phyloP scores from a whole-genome alignment of 92 coral and sea anemone species.

The Blastomussa wellsi region DNA sequence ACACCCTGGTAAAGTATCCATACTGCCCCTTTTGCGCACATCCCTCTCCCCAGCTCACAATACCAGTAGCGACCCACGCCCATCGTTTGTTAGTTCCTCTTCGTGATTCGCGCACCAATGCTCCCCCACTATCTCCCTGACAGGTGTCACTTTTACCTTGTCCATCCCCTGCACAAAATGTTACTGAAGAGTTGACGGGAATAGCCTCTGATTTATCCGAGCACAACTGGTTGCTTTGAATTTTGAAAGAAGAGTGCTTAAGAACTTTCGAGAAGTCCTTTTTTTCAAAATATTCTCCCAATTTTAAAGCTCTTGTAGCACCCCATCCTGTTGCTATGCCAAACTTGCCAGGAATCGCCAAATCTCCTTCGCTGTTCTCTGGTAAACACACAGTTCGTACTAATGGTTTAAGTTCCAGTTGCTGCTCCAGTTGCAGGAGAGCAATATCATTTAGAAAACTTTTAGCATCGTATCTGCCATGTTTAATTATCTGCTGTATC shows the following conservation, averaged over 20 bases:
- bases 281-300: not conserved
- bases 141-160: conserved; percentile 60
- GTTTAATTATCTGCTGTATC: conserved; percentile 16
- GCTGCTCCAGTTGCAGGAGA: conserved; percentile 43
- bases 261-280: conserved; percentile 46
- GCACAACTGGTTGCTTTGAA: conserved; percentile 56
- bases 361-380: conserved; percentile 5
- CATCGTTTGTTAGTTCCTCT: conserved; percentile 4
- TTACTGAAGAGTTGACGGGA: conserved; percentile 27
- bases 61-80: conserved; percentile 69
- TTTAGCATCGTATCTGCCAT: not conserved
- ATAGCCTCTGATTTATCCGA: conserved; percentile 7
- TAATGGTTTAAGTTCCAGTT: conserved; percentile 36
- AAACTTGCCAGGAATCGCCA: conserved; percentile 27
- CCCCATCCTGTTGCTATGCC: conserved; percentile 79
- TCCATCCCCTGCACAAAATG: conserved; percentile 76
- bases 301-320: not conserved
- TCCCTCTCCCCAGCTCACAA: conserved; percentile 86
- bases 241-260: conserved; percentile 59
- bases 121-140: conserved; percentile 75
- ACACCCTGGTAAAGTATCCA: conserved; percentile 59
- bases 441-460: conserved; percentile 50
- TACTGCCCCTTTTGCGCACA: conserved; percentile 62
- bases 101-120: conserved; percentile 42
- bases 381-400: conserved; percentile 66